Base-by-base conservation (phyloP, 2,797 vertebrate genomes). In the Megalops cyprinoides region DNA sequence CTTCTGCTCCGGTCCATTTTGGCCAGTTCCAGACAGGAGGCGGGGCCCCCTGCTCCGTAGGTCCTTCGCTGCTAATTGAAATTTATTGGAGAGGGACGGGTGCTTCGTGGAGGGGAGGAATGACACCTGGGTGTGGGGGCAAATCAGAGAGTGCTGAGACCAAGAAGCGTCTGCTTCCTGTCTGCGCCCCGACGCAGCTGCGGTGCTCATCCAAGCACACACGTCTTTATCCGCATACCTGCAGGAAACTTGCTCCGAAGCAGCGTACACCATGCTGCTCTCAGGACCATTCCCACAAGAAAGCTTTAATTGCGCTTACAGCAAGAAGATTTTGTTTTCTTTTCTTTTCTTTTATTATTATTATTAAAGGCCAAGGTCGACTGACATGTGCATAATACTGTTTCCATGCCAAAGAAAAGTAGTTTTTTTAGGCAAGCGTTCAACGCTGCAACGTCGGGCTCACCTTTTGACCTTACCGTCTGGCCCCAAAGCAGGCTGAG, bases 51-150 rank as follows among this genome's bases (percentile, higher is more conserved):
- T 12, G 75, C 79, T 73, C 71, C 31, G 74, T 76, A 53, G 79
- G 81, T 84, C 73, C 75, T 83, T 65, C 58, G 77, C 75, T 74
- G 74, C 81, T 86, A 88, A 85, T 74, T 87, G 83, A 87, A 87
- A 86, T 85, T 81, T 83, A 86, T 86, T 82, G 82, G 86, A 85
- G 79, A 14, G 55, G 83, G 78, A 79, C 78, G 76, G 62, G 60
- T 81, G 79, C 82, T 86, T 84, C 85, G 80, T 34, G 74, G 53
- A 86, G 51, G 73, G 83, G 77, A 71, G 65, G 23, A 78, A 78
- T 83, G 71, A 56, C 55, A 1, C 31, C n/a, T 37, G 0, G 4
- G 15, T 69, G 34, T 18, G 34, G 9, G 4, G 25, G 62, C 14
- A 31, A 37, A n/a, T n/a, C n/a, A n/a, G 37, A 60, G 42, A 74